These are phyloP conservation scores for Malacoraja senta DNA, from an alignment of 2,797 vertebrate genomes.

Conservation along the genomic window DNA sequence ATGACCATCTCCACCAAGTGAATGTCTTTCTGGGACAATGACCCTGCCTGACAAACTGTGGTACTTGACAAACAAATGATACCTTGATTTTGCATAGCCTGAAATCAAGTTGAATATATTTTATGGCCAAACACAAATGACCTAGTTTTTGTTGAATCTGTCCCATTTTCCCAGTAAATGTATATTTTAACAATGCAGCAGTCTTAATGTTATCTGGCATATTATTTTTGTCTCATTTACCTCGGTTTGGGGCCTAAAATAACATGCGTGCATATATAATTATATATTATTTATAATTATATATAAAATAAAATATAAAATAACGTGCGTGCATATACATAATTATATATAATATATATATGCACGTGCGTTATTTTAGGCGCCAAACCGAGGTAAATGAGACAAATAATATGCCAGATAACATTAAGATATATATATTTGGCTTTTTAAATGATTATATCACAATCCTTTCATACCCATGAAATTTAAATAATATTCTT, in stretches of 20 bases:
- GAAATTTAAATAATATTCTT: not conserved
- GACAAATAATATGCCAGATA: not conserved
- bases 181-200: not conserved
- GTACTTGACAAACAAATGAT: not conserved
- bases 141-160: constrained; percentile 13
- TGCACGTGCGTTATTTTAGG: not conserved
- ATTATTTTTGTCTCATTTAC: not conserved
- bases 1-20: too few species aligned
- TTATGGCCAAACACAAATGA: not conserved
- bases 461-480: not conserved
- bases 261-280: too few species aligned
- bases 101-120: not conserved
- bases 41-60: not conserved
- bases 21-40: not conserved
- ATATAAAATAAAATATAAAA: too few species aligned
- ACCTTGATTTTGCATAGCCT: not conserved
- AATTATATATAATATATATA: too few species aligned
- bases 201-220: not conserved
- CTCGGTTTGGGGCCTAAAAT: not conserved
- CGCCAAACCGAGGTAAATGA: not conserved
- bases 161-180: not conserved
- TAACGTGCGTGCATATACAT: too few species aligned
- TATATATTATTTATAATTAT: too few species aligned
- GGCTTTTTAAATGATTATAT: not conserved
- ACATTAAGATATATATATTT: not conserved